phyloP scores from a whole-genome alignment of 37 sponge, comb jelly and placozoan genomes.

The Corticium candelabrum region DNA sequence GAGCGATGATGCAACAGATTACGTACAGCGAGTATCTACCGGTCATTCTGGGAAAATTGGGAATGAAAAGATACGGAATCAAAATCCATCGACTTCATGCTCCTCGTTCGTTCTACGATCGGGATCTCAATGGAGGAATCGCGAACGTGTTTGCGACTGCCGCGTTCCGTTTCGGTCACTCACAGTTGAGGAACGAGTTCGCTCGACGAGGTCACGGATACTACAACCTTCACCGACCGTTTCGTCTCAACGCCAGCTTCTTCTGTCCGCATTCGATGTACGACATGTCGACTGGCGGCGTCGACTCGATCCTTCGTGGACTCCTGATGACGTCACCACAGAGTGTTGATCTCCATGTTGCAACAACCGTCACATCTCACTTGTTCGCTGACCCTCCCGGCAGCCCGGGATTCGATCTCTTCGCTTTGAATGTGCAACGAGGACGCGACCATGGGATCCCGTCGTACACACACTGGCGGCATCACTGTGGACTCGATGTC shows the following conservation, averaged over 20 bases:
- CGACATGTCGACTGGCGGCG: conserved; percentile 54
- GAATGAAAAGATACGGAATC: no score
- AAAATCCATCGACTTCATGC: conserved; percentile 21
- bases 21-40: conserved; percentile 60
- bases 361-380: conserved; percentile 25
- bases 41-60: conserved; percentile 49
- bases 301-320: conserved; percentile 72
- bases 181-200: conserved; percentile 50
- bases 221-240: no score
- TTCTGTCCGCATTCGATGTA: conserved; percentile 17
- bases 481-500: conserved; percentile 56
- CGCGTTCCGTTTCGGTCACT: conserved; percentile 80
- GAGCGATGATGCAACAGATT: conserved; percentile 68
- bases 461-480: conserved; percentile 43
- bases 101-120: conserved; percentile 42
- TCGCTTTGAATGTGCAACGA: conserved; percentile 72
- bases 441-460: conserved; percentile 85
- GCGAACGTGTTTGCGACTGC: conserved; percentile 69
- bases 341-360: conserved; percentile 41
- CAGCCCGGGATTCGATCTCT: conserved; percentile 69
- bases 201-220: no score
- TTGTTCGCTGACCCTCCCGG: no score
- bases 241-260: conserved; percentile 47
- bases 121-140: conserved; percentile 32
- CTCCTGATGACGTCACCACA: conserved; percentile 45